phyloP scores from a whole-genome alignment of 2,888 invertebrate species.

The Chalcis sispes region DNA sequence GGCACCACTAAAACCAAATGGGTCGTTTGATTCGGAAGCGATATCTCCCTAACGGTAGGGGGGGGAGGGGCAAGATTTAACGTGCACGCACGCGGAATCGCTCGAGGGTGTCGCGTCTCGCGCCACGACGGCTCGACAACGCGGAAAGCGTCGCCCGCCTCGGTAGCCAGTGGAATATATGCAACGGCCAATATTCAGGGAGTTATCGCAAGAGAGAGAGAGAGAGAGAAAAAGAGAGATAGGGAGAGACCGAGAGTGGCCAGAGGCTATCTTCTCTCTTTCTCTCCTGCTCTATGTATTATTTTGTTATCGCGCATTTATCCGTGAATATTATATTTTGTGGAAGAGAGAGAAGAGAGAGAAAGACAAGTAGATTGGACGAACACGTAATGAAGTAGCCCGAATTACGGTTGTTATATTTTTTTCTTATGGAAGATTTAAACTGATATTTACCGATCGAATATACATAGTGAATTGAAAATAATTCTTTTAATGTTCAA shows the following conservation, averaged over 20 bases:
- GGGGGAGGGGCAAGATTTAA: constrained; percentile 53
- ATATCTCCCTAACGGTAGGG: constrained; percentile 70
- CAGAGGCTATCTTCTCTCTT: constrained; percentile 47
- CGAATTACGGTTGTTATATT: not conserved
- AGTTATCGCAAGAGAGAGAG: constrained; percentile 59
- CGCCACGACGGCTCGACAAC: not conserved
- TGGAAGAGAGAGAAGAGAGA: not conserved
- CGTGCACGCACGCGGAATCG: constrained; percentile 55
- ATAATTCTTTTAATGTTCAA: too few relatives aligned
- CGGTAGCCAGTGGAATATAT: constrained; percentile 67
- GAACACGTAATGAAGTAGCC: constrained; percentile 29
- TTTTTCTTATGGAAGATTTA: too few relatives aligned
- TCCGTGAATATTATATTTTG: constrained; percentile 44
- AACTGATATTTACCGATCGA: too few relatives aligned
- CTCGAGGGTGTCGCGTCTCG: constrained; percentile 61
- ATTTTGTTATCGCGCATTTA: constrained; percentile 56
- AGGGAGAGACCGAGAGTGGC: constrained; percentile 54
- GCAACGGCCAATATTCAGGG: constrained; percentile 69
- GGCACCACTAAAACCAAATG: constrained; percentile 74
- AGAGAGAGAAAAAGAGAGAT: constrained; percentile 59
- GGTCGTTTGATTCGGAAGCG: constrained; percentile 75
- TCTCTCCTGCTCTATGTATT: constrained; percentile 56
- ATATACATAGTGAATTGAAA: too few relatives aligned
- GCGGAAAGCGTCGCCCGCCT: not conserved
- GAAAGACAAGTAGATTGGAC: too few relatives aligned